A percentile compares a stretch with the other conserved stretches of the same genome.
Evolutionary conservation across 2,113 vertebrate genomes (phyloP).

Genomic region (Catagonus wagneri): DNA sequence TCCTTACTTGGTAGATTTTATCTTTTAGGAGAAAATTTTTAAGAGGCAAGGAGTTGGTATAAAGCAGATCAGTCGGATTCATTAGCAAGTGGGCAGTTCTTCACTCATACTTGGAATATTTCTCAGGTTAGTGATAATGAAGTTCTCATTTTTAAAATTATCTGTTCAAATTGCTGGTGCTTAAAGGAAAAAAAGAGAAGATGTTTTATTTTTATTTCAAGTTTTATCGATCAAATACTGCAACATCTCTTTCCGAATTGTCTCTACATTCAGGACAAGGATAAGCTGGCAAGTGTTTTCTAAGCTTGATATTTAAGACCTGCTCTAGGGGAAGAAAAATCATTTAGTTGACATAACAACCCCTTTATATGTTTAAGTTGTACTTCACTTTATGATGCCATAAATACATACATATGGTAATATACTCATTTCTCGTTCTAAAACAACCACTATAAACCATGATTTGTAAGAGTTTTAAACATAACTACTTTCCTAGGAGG

Average conservation of each 20-base stretch:
- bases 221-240: constrained; percentile 24
- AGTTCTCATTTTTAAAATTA: constrained; percentile 3
- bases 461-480: constrained; percentile 75
- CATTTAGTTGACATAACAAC: constrained; percentile 69
- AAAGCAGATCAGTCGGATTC: neutral
- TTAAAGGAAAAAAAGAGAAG: neutral
- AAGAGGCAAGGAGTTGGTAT: neutral
- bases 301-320: constrained; percentile 40
- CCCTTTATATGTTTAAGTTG: constrained; percentile 61
- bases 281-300: constrained; percentile 44
- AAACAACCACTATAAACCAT: constrained; percentile 67
- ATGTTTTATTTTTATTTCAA: constrained; percentile 46
- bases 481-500: constrained; percentile 52
- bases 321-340: constrained; percentile 43
- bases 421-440: constrained; percentile 65
- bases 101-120: neutral
- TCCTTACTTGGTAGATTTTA: neutral
- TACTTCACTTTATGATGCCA: constrained; percentile 72
- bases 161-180: neutral
- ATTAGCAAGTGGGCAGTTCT: neutral
- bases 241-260: constrained; percentile 10
- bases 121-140: neutral
- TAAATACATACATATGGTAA: constrained; percentile 71
- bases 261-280: constrained; percentile 34
- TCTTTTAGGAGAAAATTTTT: neutral